Base-by-base conservation (phyloP, 2,113 vertebrate species). In the Dolichallabes microphthalmus region DNA sequence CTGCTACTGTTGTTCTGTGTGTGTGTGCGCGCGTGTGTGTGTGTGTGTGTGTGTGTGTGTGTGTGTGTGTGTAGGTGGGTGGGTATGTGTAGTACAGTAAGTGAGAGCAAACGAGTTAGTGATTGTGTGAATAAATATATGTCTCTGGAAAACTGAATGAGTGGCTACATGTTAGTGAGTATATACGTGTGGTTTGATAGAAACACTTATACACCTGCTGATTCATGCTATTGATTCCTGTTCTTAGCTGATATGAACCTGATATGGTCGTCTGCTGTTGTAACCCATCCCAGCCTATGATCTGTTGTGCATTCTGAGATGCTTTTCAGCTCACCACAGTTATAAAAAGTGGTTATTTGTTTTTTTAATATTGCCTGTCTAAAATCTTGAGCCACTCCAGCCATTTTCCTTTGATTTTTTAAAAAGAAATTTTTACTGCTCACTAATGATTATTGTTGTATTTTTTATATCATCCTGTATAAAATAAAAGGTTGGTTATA, bases 1-100 rank as follows among this genome's bases (percentile, higher is more conserved):
- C 25, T 68, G 50, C 80, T 60, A 64, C 55, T 58, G 81, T 80
- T 80, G 60, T 64, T 52, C 45, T 53, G 35, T 80, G 78, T 27
- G 6, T 50, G 78, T 39, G 79, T 52, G 12, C n/a, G 32, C 35
- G 52, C 45, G 78, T 35, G 78, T 61, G 77, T 61, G 77, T 45
- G 58, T 63, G 45, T 30, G 75, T 58, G 74, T 27, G 74, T 78
- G 75, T 35, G 74, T 78, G 76, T 58, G 15, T 35, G 32, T 35
- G 32, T 45, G 15, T 10, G n/a, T n/a, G n/a, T n/a, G n/a, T n/a
- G n/a, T n/a, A n/a, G n/a, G n/a, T n/a, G n/a, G n/a, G n/a, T n/a
- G n/a, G n/a, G n/a, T n/a, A n/a, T n/a, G n/a, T n/a, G n/a, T n/a
- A n/a, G n/a, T n/a, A n/a, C n/a, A 52, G 25, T 57, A 27, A 57